Conservation (phyloP, 2,797 vertebrate genomes). For the Garrulus glandarius region DNA sequence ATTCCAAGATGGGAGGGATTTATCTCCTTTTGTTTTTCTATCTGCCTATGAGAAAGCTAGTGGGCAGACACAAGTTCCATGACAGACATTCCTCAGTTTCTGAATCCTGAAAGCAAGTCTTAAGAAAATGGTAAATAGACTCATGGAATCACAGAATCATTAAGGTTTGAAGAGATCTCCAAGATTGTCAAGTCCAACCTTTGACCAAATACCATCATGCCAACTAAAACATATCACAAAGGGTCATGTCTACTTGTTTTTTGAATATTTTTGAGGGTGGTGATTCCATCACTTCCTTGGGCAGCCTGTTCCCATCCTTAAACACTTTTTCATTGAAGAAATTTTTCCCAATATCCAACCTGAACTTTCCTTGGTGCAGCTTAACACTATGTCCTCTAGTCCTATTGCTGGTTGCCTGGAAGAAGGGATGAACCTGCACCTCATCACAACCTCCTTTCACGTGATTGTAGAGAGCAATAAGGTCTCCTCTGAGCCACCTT, state of each 20-base stretch:
- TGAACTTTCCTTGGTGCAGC: neutral
- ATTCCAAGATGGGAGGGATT: neutral
- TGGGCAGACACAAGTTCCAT: neutral
- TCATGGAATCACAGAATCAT: neutral
- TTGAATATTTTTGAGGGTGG: neutral
- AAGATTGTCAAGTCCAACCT: accelerated
- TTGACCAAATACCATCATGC: neutral
- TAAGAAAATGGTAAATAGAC: neutral
- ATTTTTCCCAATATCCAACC: neutral
- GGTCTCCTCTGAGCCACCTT: neutral
- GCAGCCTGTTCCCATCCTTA: neutral
- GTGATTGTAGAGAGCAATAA: neutral
- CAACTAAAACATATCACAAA: neutral
- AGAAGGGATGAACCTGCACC: too few species aligned
- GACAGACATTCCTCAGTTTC: neutral
- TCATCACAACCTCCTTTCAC: neutral
- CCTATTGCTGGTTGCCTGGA: neutral
- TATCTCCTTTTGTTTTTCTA: neutral
- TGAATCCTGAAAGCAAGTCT: neutral
- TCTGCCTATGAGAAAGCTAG: neutral
- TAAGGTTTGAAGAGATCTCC: neutral
- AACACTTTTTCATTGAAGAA: neutral
- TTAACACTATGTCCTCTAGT: neutral
- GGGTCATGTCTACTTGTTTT: neutral
- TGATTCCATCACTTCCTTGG: neutral